phyloP scores from a whole-genome alignment of 2,797 vertebrate species.

The Oophaga sylvatica region DNA sequence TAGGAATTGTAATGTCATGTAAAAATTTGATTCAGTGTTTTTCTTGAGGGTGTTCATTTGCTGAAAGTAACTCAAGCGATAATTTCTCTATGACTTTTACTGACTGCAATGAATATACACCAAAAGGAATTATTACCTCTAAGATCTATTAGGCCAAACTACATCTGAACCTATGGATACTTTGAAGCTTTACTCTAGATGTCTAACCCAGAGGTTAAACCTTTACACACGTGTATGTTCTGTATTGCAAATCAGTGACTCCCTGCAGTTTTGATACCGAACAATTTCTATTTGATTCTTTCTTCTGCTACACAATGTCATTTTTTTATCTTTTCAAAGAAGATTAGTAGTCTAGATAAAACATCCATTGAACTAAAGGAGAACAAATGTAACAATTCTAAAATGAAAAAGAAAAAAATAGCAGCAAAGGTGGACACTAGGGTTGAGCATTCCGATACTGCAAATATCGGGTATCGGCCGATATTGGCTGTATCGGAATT shows the following conservation, averaged over 20 bases:
- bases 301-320: conserved; percentile 9
- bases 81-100: not conserved
- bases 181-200: conserved; percentile 6
- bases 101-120: conserved; percentile 2
- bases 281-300: conserved; percentile 17
- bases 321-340: not conserved
- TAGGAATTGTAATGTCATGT: too few relatives aligned
- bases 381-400: not conserved
- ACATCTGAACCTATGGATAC: conserved; percentile 5
- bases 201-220: not conserved
- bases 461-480: too few relatives aligned
- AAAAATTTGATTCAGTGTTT: not conserved
- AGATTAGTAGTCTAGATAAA: not conserved
- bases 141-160: conserved; percentile 18
- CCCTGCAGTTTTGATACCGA: conserved; percentile 10
- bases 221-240: conserved; percentile 16
- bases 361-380: not conserved
- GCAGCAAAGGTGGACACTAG: not conserved
- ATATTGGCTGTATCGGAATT: too few relatives aligned
- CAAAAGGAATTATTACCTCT: conserved; percentile 12
- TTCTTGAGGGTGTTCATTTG: not conserved
- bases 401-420: not conserved
- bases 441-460: too few relatives aligned
- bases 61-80: not conserved
- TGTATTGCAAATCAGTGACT: conserved; percentile 33